A percentile compares a stretch with the other conserved stretches of the same genome.
Evolutionary conservation across 2,888 invertebrate genomes (phyloP).

Genomic region (Rutpela maculata): DNA sequence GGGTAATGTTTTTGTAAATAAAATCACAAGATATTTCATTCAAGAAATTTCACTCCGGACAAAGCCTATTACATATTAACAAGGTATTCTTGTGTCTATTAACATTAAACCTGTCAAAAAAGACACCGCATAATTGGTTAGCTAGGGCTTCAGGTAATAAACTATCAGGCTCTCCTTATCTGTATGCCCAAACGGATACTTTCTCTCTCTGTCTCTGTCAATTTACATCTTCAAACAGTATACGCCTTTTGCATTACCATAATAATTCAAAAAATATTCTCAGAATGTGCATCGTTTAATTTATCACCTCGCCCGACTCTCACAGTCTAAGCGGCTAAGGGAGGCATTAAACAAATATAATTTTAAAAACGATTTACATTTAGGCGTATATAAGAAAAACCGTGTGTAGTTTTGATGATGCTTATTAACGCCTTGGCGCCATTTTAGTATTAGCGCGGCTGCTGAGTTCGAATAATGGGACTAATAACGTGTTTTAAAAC

Average conservation of each 20-base stretch:
- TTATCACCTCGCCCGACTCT: constrained; percentile 48
- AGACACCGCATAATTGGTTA: constrained; percentile 75
- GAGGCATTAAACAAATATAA: constrained; percentile 67
- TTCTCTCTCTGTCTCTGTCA: constrained; percentile 72
- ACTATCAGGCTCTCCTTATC: constrained; percentile 67
- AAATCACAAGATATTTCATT: constrained; percentile 60
- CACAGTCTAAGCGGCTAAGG: constrained; percentile 65
- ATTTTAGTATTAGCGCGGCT: constrained; percentile 51
- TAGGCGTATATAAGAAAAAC: constrained; percentile 59
- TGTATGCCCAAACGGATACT: constrained; percentile 48
- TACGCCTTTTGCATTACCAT: constrained; percentile 74
- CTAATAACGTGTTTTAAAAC: constrained; percentile 27
- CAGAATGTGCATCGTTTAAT: constrained; percentile 65
- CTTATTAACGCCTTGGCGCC: constrained; percentile 65
- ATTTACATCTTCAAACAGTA: constrained; percentile 74
- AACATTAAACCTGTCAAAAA: constrained; percentile 74
- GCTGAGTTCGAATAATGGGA: constrained; percentile 43
- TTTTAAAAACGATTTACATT: constrained; percentile 65
- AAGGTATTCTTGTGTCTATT: constrained; percentile 74
- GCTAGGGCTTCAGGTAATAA: constrained; percentile 73
- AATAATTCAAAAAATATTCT: constrained; percentile 73
- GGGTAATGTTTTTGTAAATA: constrained; percentile 10
- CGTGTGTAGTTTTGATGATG: constrained; percentile 62
- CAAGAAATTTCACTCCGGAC: constrained; percentile 65
- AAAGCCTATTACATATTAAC: constrained; percentile 74